Evolutionary conservation across 2,113 vertebrate genomes (phyloP), one percentile per base, ranked within the genome.

Genomic region (Aegotheles bennettii): DNA sequence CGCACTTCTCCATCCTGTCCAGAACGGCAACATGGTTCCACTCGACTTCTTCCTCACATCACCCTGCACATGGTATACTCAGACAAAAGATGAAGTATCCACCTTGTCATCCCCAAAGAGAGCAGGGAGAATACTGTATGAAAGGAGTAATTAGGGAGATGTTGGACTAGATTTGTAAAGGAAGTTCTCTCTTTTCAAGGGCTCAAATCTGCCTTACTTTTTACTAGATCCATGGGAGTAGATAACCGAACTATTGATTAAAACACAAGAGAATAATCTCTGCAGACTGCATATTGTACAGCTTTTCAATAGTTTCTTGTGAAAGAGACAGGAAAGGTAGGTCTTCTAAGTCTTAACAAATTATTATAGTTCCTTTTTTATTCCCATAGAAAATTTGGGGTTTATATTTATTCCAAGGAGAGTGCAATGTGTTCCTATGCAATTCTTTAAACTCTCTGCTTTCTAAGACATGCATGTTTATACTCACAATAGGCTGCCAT

Each of bases 381-480:
- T 68, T 81, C 56, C 35, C 47, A 65, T 13, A 71, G 47, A 61
- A 84, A 63, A 79, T 18, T 4, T 38, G 61, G 0, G 13, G 4
- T 33, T 83, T 12, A 3, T 83, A 20, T 71, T 93, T 84, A 77
- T 85, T 43, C 23, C 40, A 81, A 74, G 60, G 51, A 48, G 59
- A 93, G 60, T 71, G 38, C 47, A 59, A 84, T 78, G 36, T 91
- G 42, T 74, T 74, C 50, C 51, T 78, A 17, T 45, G 67, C 23
- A 84, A 54, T 24, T 70, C 77, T 40, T 70, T 50, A 87, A 87
- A 53, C 12, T 33, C 47, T 78, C 40, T 4, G 3, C 76, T 76
- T 90, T 77, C 76, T 70, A 57, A 18, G 60, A 89, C 50, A 89
- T 81, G 47, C n/a, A 36, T 81, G 54, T 84, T 84, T 87, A 75